Evolutionary conservation across 2,797 vertebrate genomes (phyloP).

Genomic region (Emys orbicularis): DNA sequence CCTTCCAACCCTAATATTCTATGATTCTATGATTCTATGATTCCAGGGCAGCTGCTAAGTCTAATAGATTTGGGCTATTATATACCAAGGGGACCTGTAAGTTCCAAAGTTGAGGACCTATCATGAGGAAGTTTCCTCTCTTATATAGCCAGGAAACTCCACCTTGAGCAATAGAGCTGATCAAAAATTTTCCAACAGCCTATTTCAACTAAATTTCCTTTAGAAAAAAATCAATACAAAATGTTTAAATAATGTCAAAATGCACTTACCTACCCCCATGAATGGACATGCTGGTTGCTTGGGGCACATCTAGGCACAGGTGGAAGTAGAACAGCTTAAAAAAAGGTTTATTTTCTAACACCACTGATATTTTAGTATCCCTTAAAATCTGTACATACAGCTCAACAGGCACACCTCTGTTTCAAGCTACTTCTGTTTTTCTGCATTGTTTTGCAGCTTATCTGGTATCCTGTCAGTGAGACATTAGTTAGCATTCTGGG

Average conservation of each 20-base stretch:
- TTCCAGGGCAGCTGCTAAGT: too few relatives aligned
- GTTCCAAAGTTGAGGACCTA: background rate
- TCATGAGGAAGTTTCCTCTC: background rate
- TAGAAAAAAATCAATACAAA: background rate
- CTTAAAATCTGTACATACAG: background rate
- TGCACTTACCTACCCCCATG: background rate
- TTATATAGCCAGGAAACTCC: background rate
- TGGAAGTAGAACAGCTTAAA: background rate
- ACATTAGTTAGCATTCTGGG: background rate
- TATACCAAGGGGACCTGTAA: background rate
- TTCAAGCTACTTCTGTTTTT: background rate
- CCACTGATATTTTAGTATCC: background rate
- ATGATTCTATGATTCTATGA: too few relatives aligned
- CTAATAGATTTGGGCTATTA: too few relatives aligned
- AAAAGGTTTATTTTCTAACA: background rate
- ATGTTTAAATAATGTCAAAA: background rate
- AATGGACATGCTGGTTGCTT: background rate
- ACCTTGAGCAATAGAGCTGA: background rate
- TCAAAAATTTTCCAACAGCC: background rate
- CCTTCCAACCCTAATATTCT: too few relatives aligned
- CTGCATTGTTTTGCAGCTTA: background rate
- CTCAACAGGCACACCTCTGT: background rate
- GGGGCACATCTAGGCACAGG: background rate
- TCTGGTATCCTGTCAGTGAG: background rate
- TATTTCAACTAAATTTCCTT: background rate